phyloP scores from a whole-genome alignment of 2,888 invertebrate species.

The Amphiduros pacificus region DNA sequence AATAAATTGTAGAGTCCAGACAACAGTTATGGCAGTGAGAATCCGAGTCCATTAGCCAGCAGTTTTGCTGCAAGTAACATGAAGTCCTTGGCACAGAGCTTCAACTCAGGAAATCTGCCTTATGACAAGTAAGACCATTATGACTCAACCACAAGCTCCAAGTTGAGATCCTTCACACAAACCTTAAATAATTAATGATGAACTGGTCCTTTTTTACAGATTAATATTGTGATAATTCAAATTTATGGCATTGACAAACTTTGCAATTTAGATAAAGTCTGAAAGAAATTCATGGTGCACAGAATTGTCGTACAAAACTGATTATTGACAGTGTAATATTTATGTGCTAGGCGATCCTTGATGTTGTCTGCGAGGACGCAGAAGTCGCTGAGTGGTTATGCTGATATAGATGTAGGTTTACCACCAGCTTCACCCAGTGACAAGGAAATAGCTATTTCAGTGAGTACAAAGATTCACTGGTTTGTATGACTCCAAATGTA shows the following conservation, averaged over 20 bases:
- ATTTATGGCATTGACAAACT: no score
- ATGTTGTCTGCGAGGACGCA: conserved; percentile 44
- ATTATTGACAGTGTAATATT: neutral
- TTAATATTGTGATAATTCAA: no score
- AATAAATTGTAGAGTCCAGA: neutral
- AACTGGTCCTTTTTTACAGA: no score
- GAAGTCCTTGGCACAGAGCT: conserved; percentile 29
- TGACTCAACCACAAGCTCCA: no score
- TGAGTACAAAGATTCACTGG: neutral
- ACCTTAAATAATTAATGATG: no score
- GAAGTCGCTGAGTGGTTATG: conserved; percentile 42
- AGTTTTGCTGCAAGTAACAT: conserved; percentile 1
- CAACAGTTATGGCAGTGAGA: neutral
- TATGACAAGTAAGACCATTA: conserved; percentile 49
- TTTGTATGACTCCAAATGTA: no score
- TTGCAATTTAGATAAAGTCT: no score
- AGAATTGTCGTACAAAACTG: no score
- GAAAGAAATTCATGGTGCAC: no score
- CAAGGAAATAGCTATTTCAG: conserved; percentile 30
- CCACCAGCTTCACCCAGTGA: conserved; percentile 54
- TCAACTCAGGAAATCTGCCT: conserved; percentile 43
- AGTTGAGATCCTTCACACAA: no score
- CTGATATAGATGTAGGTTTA: conserved; percentile 41
- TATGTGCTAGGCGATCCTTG: conserved; percentile 37
- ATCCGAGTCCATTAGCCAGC: neutral